A percentile compares a stretch with the other conserved stretches of the same genome.
Evolutionary conservation across 2,888 invertebrate species (phyloP).

Genomic region (Rotaria magnacalcarata): DNA sequence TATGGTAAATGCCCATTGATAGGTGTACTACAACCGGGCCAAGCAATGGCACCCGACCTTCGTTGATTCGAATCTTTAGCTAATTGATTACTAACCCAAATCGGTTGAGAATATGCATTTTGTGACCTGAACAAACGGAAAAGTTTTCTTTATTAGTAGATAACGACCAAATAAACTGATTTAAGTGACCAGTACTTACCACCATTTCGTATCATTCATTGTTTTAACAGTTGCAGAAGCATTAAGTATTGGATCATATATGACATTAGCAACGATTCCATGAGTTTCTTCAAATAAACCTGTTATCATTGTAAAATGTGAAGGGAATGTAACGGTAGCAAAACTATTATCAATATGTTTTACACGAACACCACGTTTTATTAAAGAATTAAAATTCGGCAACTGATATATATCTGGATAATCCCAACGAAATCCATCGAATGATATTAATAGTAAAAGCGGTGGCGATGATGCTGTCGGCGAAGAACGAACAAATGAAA

Average conservation of each 20-base stretch:
- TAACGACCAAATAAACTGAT: too few species aligned
- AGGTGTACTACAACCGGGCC: conserved; percentile 37
- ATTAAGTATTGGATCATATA: conserved; percentile 44
- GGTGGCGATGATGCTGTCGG: background rate
- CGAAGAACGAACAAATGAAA: background rate
- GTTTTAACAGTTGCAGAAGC: background rate
- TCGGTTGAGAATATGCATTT: conserved; percentile 42
- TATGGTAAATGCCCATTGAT: conserved; percentile 1
- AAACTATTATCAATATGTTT: conserved; percentile 42
- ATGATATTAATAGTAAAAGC: conserved; percentile 39
- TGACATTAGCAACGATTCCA: conserved; percentile 43
- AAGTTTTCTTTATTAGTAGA: too few species aligned
- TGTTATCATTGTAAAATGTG: conserved; percentile 46
- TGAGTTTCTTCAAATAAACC: conserved; percentile 47
- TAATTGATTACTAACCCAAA: conserved; percentile 44
- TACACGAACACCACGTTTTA: conserved; percentile 40
- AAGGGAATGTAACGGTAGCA: conserved; percentile 46
- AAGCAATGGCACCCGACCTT: conserved; percentile 40
- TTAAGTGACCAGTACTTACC: background rate
- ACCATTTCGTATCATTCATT: conserved; percentile 23
- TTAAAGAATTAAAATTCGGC: conserved; percentile 38
- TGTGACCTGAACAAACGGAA: background rate
- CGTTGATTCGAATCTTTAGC: background rate
- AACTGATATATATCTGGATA: conserved; percentile 38
- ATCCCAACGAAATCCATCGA: conserved; percentile 45